Conservation (phyloP, 2,113 vertebrate species). For the Xiphorhynchus elegans region DNA sequence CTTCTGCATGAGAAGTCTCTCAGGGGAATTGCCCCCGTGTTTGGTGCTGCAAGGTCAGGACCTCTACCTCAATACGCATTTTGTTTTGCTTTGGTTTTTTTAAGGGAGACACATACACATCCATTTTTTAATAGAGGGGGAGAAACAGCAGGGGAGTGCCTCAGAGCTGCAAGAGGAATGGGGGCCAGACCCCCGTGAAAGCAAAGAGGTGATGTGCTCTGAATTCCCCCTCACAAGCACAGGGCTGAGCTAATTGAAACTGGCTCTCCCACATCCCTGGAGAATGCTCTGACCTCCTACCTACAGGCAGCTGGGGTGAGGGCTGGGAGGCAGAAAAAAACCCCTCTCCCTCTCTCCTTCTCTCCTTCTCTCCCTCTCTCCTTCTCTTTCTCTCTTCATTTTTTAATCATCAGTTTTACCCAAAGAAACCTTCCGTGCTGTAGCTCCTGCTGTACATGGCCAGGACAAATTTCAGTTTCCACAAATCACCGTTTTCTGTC, state of each 20-base stretch:
- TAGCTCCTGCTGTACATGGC: not conserved
- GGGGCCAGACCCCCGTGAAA: not conserved
- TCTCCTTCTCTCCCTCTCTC: not conserved
- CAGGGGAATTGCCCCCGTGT: rapidly evolving
- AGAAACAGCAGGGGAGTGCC: not conserved
- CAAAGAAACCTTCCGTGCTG: not conserved
- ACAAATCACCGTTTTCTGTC: constrained; percentile 46
- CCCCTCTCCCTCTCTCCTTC: not conserved
- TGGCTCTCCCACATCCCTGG: constrained; percentile 35
- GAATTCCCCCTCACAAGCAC: not conserved
- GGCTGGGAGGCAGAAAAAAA: not conserved
- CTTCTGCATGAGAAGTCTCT: not conserved
- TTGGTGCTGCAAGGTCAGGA: not conserved
- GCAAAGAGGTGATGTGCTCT: not conserved
- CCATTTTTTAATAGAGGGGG: not conserved
- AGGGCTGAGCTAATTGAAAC: constrained; percentile 50
- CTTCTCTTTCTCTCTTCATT: not conserved
- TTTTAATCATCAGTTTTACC: not conserved
- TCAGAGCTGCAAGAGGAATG: not conserved
- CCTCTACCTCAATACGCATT: rapidly evolving
- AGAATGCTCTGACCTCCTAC: constrained; percentile 44
- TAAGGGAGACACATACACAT: not conserved
- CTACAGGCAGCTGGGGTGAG: not conserved
- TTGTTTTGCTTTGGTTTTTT: not conserved
- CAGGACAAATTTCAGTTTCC: constrained; percentile 41